phyloP scores from a whole-genome alignment of 2,797 vertebrate genomes.

The Vireo griseus region DNA sequence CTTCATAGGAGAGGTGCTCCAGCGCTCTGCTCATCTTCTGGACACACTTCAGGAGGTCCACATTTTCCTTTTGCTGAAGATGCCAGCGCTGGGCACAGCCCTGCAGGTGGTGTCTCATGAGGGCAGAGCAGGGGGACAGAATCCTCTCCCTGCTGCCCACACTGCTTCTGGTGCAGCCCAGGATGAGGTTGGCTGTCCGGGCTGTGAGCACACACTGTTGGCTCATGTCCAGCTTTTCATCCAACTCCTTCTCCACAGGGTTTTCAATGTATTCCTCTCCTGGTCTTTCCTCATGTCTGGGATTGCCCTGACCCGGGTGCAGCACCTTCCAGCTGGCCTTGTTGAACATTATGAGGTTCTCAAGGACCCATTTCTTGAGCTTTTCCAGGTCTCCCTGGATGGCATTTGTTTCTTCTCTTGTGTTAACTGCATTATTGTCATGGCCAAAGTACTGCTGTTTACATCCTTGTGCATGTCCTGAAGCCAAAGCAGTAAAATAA shows the following conservation, averaged over 20 bases:
- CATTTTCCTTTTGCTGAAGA: neutral
- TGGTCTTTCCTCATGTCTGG: neutral
- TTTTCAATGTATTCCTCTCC: neutral
- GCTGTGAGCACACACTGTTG: neutral
- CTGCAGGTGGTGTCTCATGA: accelerated
- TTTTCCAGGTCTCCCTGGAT: neutral
- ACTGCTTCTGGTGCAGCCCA: accelerated
- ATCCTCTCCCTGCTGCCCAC: accelerated
- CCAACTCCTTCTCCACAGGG: neutral
- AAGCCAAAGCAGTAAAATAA: neutral
- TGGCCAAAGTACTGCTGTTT: neutral
- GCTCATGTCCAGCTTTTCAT: neutral
- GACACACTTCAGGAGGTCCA: too few relatives aligned
- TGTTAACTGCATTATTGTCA: neutral
- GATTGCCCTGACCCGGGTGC: neutral
- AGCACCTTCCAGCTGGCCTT: neutral
- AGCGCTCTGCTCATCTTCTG: neutral
- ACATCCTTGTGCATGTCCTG: neutral
- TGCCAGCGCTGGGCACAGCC: accelerated
- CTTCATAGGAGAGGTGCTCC: neutral
- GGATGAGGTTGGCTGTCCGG: neutral
- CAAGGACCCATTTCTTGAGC: neutral
- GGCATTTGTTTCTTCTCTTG: neutral
- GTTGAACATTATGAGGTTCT: accelerated
- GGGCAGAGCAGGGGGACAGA: neutral